Conservation (phyloP, 2,888 invertebrate genomes). For the Chydorus sphaericus region DNA sequence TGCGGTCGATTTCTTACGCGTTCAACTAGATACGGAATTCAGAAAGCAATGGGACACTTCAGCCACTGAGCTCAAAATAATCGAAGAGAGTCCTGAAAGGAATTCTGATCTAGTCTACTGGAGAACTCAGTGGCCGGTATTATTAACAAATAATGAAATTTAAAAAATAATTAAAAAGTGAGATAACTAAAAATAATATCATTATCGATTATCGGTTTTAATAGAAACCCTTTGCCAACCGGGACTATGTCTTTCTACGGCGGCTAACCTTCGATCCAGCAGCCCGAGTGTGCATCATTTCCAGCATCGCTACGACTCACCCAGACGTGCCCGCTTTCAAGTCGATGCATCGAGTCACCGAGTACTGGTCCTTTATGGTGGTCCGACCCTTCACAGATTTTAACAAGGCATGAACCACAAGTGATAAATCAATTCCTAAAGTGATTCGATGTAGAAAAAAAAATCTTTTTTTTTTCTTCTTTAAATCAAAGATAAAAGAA, state of each 20-base stretch:
- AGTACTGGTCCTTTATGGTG: conserved; percentile 78
- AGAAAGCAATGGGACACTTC: conserved; percentile 33
- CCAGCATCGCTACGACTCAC: conserved; percentile 43
- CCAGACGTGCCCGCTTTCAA: conserved; percentile 48
- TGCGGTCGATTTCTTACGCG: conserved; percentile 63
- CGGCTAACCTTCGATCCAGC: conserved; percentile 42
- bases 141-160: conserved; percentile 14
- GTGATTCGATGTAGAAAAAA: neutral
- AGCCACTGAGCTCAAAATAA: conserved; percentile 10
- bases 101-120: conserved; percentile 66
- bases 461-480: neutral
- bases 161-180: too few relatives aligned
- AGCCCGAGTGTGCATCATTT: conserved; percentile 43
- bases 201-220: conserved; percentile 21
- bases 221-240: conserved; percentile 63
- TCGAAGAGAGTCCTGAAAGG: conserved; percentile 13
- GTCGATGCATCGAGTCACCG: conserved; percentile 53
- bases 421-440: conserved; percentile 14
- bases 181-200: neutral
- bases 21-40: conserved; percentile 66
- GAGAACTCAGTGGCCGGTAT: conserved; percentile 78
- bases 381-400: conserved; percentile 50
- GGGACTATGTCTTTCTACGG: conserved; percentile 72
- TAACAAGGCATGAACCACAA: conserved; percentile 30
- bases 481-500: neutral